Percentiles rank a stretch among this genome's conserved stretches.
Conservation (phyloP, 2,797 vertebrate genomes). For the Phalanger gymnotis region DNA sequence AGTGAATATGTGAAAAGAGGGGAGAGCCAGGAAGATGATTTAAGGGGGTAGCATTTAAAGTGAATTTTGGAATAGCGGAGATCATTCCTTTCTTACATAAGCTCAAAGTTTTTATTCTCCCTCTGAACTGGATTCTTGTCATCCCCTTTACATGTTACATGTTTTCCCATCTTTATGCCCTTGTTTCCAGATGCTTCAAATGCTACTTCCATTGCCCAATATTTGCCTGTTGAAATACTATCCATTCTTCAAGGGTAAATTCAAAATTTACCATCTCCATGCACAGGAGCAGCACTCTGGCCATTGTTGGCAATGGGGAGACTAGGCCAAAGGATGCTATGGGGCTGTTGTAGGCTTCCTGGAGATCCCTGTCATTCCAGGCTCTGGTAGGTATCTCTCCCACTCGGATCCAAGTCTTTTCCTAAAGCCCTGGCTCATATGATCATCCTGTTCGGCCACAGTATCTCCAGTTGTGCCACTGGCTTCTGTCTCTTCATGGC, state of each 20-base stretch:
- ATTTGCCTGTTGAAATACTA: not conserved
- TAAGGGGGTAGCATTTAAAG: not conserved
- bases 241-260: not conserved
- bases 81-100: not conserved
- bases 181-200: not conserved
- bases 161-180: not conserved
- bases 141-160: not conserved
- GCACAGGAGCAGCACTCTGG: not conserved
- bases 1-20: not conserved
- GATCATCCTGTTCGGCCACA: too few relatives aligned
- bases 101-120: not conserved
- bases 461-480: too few relatives aligned
- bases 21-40: not conserved
- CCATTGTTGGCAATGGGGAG: too few relatives aligned
- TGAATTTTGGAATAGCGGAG: not conserved
- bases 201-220: not conserved
- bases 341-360: too few relatives aligned
- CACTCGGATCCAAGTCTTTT: too few relatives aligned
- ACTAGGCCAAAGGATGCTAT: too few relatives aligned
- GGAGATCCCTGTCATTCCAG: too few relatives aligned
- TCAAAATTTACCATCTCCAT: not conserved
- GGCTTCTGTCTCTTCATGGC: too few relatives aligned
- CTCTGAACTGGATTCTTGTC: not conserved
- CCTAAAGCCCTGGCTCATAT: too few relatives aligned
- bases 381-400: too few relatives aligned